Conservation (phyloP, 2,888 invertebrate species). For the Scaptomyza parva region DNA sequence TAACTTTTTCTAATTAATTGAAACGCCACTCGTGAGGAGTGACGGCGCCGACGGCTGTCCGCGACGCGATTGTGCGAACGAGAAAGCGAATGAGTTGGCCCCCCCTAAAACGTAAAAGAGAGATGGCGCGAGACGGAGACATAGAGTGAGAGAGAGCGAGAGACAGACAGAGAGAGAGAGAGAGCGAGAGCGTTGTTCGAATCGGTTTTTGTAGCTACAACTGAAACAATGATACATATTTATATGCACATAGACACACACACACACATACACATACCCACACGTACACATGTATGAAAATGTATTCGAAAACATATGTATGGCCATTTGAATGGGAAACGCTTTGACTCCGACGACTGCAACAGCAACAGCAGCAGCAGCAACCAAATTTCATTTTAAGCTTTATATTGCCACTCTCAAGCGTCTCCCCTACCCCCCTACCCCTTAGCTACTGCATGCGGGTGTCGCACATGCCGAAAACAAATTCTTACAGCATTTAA, state of each 20-base stretch:
- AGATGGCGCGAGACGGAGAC: too few species aligned
- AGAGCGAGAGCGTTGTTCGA: slow-evolving; percentile 38
- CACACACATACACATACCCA: slow-evolving; percentile 13
- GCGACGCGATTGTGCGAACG: slow-evolving; percentile 19
- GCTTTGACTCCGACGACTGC: slow-evolving; percentile 30
- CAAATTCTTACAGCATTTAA: slow-evolving; percentile 81
- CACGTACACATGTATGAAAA: slow-evolving; percentile 39
- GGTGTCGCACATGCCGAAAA: slow-evolving; percentile 71
- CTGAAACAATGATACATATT: slow-evolving; percentile 45
- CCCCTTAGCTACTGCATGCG: slow-evolving; percentile 12
- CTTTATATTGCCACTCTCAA: slow-evolving; percentile 56
- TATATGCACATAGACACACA: slow-evolving; percentile 5
- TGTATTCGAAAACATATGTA: slow-evolving; percentile 56
- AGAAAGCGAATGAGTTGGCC: slow-evolving; percentile 5
- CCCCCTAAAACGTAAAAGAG: background rate
- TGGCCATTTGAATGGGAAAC: slow-evolving; percentile 59
- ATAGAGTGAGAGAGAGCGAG: slow-evolving; percentile 3
- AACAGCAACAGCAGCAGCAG: slow-evolving; percentile 20
- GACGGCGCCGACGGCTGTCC: slow-evolving; percentile 59
- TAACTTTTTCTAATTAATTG: slow-evolving; percentile 81
- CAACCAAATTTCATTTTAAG: slow-evolving; percentile 58
- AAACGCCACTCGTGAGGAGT: slow-evolving; percentile 78
- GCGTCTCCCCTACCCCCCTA: background rate
- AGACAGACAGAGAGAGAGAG: slow-evolving; percentile 10
- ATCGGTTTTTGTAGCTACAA: slow-evolving; percentile 57